These are phyloP conservation scores for Hemicordylus capensis DNA, from an alignment of 2,113 vertebrate genomes.

Conservation along the genomic window DNA sequence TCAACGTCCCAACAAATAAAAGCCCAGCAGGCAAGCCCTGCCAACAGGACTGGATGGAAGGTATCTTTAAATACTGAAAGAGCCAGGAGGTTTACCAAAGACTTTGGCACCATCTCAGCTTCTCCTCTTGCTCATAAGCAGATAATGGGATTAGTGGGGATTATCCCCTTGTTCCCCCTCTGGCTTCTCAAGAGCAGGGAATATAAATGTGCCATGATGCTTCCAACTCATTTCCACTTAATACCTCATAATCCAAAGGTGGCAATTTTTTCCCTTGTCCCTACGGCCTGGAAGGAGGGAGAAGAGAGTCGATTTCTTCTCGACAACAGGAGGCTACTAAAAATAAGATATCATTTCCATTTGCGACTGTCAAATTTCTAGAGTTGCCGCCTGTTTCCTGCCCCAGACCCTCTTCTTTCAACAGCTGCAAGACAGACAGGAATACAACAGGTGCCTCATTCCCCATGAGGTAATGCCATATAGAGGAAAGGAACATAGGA, in stretches of 20 bases:
- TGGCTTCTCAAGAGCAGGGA: neutral
- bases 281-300: neutral
- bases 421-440: neutral
- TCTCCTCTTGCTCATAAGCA: constrained; percentile 4
- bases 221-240: neutral
- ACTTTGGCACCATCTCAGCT: neutral
- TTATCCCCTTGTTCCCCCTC: constrained; percentile 3
- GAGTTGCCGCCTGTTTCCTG: neutral
- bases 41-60: neutral
- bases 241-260: neutral
- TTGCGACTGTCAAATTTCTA: neutral
- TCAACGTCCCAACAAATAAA: neutral
- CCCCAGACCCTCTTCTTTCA: neutral
- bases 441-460: neutral
- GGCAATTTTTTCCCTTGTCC: neutral
- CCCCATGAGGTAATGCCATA: neutral
- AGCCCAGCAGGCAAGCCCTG: neutral
- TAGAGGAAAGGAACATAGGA: no score
- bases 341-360: neutral
- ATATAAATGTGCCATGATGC: neutral
- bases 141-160: constrained; percentile 37
- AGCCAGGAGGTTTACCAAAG: neutral
- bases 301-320: neutral
- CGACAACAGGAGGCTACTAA: neutral
- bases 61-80: neutral